Conservation (phyloP, 1,140 invertebrate species). For the Mamestra configurata region DNA sequence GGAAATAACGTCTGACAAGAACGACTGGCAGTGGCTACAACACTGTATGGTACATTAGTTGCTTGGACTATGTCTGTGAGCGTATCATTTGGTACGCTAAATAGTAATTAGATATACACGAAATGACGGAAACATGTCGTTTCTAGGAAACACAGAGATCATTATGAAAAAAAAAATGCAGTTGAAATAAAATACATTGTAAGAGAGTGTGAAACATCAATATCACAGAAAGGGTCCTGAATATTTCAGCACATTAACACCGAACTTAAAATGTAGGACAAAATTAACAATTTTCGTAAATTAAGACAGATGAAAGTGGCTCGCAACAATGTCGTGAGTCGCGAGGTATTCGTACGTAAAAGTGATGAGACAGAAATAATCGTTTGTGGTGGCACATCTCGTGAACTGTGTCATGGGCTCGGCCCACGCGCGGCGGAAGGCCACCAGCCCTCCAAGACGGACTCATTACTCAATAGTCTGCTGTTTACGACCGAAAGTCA, state of each 20-base stretch:
- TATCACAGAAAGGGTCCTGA: not conserved
- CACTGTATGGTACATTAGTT: constrained; percentile 36
- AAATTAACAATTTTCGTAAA: not conserved
- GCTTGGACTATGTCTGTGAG: not conserved
- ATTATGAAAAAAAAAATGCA: too few relatives aligned
- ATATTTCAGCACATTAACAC: not conserved
- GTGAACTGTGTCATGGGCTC: constrained; percentile 85
- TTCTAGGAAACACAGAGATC: not conserved
- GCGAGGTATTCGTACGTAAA: constrained; percentile 55
- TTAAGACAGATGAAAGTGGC: constrained; percentile 11
- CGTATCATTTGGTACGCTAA: not conserved
- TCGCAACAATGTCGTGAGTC: not conserved
- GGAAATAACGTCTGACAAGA: constrained; percentile 59
- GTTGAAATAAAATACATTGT: too few relatives aligned
- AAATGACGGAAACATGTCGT: not conserved
- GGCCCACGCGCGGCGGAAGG: constrained; percentile 81
- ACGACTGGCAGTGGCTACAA: not conserved
- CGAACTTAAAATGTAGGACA: not conserved
- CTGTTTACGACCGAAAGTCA: constrained; percentile 49
- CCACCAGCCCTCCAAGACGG: constrained; percentile 70
- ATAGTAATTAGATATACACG: not conserved
- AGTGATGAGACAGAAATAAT: constrained; percentile 78
- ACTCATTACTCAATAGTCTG: constrained; percentile 63
- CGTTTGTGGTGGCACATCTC: constrained; percentile 73
- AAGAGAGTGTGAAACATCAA: not conserved